phyloP scores from a whole-genome alignment of 2,797 vertebrate species.

The Phylloscopus collybita region DNA sequence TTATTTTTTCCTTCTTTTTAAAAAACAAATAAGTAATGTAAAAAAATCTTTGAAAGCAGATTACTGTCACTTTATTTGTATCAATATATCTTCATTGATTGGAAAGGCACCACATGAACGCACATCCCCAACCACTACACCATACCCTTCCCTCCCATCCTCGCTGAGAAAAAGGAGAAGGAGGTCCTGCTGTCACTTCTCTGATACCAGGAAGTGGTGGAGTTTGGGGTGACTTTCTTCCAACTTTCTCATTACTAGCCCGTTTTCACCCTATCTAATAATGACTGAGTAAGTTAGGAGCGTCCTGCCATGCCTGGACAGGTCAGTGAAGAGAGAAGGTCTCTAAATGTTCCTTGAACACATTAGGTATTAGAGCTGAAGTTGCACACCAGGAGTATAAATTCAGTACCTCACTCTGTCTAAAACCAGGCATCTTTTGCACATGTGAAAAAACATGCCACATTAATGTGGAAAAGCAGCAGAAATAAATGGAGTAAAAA shows the following conservation, averaged over 20 bases:
- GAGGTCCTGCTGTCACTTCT: not conserved
- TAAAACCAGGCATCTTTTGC: not conserved
- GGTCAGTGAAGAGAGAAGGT: not conserved
- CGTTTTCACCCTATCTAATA: not conserved
- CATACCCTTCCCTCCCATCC: not conserved
- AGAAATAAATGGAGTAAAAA: not conserved
- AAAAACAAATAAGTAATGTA: not conserved
- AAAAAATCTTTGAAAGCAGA: not conserved
- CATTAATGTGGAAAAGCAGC: not conserved
- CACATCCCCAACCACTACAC: not conserved
- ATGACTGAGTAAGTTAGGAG: not conserved
- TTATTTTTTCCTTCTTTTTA: not conserved
- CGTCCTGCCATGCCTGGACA: not conserved
- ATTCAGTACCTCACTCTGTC: not conserved
- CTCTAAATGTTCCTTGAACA: not conserved
- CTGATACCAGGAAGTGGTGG: not conserved
- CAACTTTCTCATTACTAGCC: not conserved
- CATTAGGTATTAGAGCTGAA: not conserved
- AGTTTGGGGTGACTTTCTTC: not conserved
- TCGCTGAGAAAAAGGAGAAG: not conserved
- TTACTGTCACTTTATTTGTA: not conserved
- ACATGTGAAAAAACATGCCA: not conserved
- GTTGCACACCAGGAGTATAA: not conserved
- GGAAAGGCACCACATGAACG: fast-evolving
- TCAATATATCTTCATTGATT: not conserved